Evolutionary conservation across 2,888 invertebrate species (phyloP).

Genomic region (Eupithecia abbreviata): DNA sequence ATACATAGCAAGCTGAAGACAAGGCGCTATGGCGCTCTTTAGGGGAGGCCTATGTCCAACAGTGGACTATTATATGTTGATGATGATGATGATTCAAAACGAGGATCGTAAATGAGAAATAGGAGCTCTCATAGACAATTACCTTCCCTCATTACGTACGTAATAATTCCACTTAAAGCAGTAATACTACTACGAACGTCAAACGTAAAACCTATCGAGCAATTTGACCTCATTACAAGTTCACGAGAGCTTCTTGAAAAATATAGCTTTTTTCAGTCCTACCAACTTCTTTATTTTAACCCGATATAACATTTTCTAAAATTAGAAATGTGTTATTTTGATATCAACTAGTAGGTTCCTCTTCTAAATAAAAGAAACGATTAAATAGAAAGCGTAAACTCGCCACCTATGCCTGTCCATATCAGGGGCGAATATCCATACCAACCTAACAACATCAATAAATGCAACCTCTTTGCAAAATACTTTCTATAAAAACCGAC

Average conservation of each 20-base stretch:
- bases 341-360: not conserved
- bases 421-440: not conserved
- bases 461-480: not conserved
- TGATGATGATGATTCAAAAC: too few relatives aligned
- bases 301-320: too few relatives aligned
- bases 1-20: too few relatives aligned
- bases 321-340: not conserved
- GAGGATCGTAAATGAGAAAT: not conserved
- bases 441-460: not conserved
- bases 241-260: not conserved
- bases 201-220: constrained; percentile 3
- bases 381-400: not conserved
- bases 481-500: not conserved
- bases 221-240: constrained; percentile 5
- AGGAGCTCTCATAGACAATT: not conserved
- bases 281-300: not conserved
- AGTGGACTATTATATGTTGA: too few relatives aligned
- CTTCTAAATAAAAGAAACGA: not conserved
- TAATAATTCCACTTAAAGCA: not conserved
- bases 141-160: not conserved
- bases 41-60: too few relatives aligned
- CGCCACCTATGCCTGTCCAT: not conserved
- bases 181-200: not conserved
- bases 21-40: too few relatives aligned
- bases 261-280: not conserved